phyloP scores from a whole-genome alignment of 2,888 invertebrate genomes.

The Falcaria lacertinaria region DNA sequence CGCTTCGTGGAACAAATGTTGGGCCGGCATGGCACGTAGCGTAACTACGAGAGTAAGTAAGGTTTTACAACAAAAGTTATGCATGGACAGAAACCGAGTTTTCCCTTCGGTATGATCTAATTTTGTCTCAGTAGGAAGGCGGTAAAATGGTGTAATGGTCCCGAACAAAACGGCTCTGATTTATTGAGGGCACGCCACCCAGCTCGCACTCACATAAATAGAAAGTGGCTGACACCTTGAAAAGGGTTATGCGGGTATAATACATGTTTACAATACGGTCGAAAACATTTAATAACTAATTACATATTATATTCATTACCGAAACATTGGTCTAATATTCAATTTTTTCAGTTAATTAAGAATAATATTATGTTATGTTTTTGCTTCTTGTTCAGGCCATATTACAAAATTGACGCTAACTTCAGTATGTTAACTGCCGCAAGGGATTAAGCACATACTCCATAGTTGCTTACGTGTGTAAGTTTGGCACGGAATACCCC shows the following conservation, averaged over 20 bases:
- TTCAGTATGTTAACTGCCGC: constrained; percentile 1
- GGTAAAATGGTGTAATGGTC: constrained; percentile 71
- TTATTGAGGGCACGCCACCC: constrained; percentile 63
- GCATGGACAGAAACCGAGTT: constrained; percentile 50
- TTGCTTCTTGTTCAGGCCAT: too few species aligned
- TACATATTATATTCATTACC: not conserved
- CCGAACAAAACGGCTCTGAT: constrained; percentile 71
- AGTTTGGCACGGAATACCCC: not conserved
- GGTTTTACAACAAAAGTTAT: constrained; percentile 65
- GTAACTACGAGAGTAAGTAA: constrained; percentile 36
- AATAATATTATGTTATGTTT: too few species aligned
- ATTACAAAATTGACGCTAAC: not conserved
- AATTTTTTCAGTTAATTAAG: not conserved
- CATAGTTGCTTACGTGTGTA: constrained; percentile 10
- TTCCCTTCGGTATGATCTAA: constrained; percentile 69
- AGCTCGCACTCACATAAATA: constrained; percentile 61
- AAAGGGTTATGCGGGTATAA: constrained; percentile 58
- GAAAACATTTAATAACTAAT: constrained; percentile 27
- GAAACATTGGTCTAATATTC: too few species aligned
- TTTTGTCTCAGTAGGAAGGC: constrained; percentile 71
- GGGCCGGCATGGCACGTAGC: constrained; percentile 21
- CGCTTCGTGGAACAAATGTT: constrained; percentile 23
- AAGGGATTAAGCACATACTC: constrained; percentile 6
- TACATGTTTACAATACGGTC: constrained; percentile 45
- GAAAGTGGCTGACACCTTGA: constrained; percentile 64